Percentiles rank a stretch among this genome's conserved stretches.
Evolutionary conservation across 1,140 invertebrate species (phyloP).

Genomic region (Stratiolaelaps scimitus): DNA sequence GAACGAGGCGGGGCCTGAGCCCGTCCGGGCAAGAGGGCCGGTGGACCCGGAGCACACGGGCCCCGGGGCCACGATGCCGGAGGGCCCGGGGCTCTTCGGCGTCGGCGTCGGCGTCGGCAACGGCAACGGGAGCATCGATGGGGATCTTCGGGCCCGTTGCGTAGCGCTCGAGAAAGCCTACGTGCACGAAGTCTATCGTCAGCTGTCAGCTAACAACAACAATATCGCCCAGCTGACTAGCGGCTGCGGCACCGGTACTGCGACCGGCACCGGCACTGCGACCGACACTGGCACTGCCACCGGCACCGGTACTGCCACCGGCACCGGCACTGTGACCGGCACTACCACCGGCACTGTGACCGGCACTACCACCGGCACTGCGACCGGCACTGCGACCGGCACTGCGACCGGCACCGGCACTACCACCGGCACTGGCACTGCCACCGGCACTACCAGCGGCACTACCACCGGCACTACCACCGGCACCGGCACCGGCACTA

Average conservation of each 20-base stretch:
- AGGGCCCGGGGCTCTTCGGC: background rate
- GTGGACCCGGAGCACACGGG: background rate
- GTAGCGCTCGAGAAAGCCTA: conserved; percentile 81
- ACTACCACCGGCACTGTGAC: too few species aligned
- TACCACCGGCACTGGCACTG: too few species aligned
- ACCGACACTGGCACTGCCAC: too few species aligned
- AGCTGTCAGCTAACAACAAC: conserved; percentile 39
- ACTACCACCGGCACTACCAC: too few species aligned
- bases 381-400: too few species aligned
- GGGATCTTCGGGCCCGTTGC: conserved; percentile 55
- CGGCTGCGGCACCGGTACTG: too few species aligned
- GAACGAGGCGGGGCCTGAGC: background rate
- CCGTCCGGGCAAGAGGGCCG: background rate
- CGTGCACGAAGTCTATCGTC: conserved; percentile 86
- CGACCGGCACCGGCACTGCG: too few species aligned
- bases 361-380: conserved; percentile 24
- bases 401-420: too few species aligned
- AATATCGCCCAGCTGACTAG: conserved; percentile 48
- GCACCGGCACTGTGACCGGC: conserved; percentile 60
- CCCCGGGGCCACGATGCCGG: conserved; percentile 20
- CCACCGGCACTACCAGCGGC: too few species aligned
- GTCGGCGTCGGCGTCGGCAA: too few species aligned
- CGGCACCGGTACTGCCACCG: too few species aligned
- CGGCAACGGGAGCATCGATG: conserved; percentile 30
- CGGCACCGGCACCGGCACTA: too few species aligned